A percentile compares a stretch with the other conserved stretches of the same genome.
These are phyloP conservation scores for Rotaria magnacalcarata DNA, from an alignment of 2,888 invertebrate species.

Conservation along the genomic window DNA sequence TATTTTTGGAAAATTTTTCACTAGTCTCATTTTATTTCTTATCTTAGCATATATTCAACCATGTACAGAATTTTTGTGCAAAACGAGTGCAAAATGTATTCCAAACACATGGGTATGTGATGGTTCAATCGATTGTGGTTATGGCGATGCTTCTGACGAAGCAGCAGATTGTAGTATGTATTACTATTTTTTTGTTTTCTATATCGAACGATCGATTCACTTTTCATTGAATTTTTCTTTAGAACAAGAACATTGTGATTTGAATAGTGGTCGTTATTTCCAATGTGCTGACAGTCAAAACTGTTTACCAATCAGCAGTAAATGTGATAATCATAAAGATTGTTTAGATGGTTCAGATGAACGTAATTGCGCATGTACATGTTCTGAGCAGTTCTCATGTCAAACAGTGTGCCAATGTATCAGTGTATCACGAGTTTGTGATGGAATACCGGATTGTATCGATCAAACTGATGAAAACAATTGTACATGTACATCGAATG, in stretches of 20 bases:
- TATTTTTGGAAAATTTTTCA: too few relatives aligned
- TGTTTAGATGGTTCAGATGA: constrained; percentile 19
- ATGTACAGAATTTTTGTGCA: constrained; percentile 40
- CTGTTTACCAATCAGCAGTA: constrained; percentile 32
- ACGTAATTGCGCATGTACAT: constrained; percentile 21
- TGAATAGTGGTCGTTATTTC: constrained; percentile 33
- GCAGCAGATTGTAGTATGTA: background rate
- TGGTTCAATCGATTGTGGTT: constrained; percentile 39
- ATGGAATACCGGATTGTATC: constrained; percentile 47
- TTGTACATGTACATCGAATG: constrained; percentile 39
- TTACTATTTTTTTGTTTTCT: too few relatives aligned
- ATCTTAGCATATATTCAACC: background rate
- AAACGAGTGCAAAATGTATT: constrained; percentile 37
- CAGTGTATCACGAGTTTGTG: constrained; percentile 41
- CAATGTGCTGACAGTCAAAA: background rate
- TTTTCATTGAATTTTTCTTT: background rate
- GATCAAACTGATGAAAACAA: constrained; percentile 48
- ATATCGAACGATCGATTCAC: too few relatives aligned
- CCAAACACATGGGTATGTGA: constrained; percentile 41
- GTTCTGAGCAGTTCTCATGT: constrained; percentile 37
- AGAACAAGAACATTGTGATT: background rate
- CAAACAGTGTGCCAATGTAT: constrained; percentile 36
- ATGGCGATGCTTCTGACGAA: constrained; percentile 42
- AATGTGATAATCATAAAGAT: constrained; percentile 49
- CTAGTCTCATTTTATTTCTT: too few relatives aligned